Evolutionary conservation across 2,113 vertebrate genomes (phyloP).

Genomic region (Dipodomys ordii): DNA sequence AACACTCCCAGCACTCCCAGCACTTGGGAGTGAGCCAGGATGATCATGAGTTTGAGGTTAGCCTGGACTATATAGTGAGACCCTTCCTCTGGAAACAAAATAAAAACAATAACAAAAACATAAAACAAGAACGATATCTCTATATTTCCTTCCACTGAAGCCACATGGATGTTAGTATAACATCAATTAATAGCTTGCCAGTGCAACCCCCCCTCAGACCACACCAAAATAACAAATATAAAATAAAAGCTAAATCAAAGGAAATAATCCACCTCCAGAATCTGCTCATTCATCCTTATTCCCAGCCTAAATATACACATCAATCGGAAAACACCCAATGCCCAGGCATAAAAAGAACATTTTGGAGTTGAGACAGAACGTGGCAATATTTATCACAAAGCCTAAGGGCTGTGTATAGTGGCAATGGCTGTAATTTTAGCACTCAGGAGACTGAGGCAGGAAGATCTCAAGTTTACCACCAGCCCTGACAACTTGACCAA

Average conservation of each 20-base stretch:
- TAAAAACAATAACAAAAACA: no score
- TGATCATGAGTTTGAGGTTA: no score
- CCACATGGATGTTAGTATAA: background rate
- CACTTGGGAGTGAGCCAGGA: no score
- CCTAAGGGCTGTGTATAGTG: background rate
- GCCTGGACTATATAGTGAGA: no score
- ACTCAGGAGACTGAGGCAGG: no score
- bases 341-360: background rate
- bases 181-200: background rate
- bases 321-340: background rate
- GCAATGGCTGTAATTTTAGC: background rate
- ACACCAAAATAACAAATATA: background rate
- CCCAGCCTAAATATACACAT: background rate
- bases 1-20: no score
- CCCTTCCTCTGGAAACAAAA: no score
- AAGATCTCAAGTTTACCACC: no score
- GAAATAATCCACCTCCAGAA: fast-evolving
- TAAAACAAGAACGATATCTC: background rate
- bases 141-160: background rate
- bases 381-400: background rate
- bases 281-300: background rate
- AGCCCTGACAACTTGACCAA: no score
- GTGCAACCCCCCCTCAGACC: background rate
- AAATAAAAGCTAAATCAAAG: background rate
- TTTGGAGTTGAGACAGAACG: background rate